A percentile compares a stretch with the other conserved stretches of the same genome.
These are phyloP conservation scores for Sympetrum striolatum DNA, from an alignment of 2,888 invertebrate genomes.

Conservation along the genomic window DNA sequence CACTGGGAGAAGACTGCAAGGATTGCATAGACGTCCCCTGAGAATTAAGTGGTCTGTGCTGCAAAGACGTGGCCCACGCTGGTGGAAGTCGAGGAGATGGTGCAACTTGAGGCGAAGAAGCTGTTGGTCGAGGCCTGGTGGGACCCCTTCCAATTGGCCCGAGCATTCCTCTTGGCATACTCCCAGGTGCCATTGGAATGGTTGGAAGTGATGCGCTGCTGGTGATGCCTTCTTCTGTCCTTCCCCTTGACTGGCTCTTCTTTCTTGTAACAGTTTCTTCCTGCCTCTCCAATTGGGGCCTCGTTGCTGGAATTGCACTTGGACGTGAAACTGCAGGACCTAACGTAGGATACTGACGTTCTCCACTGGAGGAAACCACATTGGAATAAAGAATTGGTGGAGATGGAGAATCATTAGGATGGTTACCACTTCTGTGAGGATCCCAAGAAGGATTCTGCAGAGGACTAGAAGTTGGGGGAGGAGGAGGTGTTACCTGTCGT, in stretches of 20 bases:
- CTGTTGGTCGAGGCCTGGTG: neutral
- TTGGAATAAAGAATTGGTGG: slow-evolving; percentile 9
- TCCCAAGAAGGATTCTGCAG: slow-evolving; percentile 36
- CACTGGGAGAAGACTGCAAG: neutral
- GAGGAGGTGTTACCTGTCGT: slow-evolving; percentile 25
- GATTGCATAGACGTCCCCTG: neutral
- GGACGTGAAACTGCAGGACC: slow-evolving; percentile 11
- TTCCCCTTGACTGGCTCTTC: slow-evolving; percentile 3
- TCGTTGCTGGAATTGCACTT: neutral
- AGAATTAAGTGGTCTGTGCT: neutral
- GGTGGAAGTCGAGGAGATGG: neutral
- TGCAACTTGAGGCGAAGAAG: neutral
- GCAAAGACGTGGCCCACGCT: neutral
- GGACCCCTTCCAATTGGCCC: slow-evolving; percentile 12
- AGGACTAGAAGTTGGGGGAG: slow-evolving; percentile 28
- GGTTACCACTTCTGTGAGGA: neutral
- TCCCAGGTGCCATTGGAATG: neutral
- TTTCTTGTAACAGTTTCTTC: neutral
- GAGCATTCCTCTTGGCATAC: slow-evolving; percentile 15
- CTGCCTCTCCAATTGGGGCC: neutral
- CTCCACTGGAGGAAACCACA: slow-evolving; percentile 14
- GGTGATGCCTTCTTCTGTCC: neutral
- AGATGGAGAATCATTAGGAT: slow-evolving; percentile 26
- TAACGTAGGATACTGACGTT: slow-evolving; percentile 16
- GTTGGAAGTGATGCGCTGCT: neutral